These are phyloP conservation scores for Apomyelois bistriatella DNA, from an alignment of 2,888 invertebrate genomes.

Conservation along the genomic window DNA sequence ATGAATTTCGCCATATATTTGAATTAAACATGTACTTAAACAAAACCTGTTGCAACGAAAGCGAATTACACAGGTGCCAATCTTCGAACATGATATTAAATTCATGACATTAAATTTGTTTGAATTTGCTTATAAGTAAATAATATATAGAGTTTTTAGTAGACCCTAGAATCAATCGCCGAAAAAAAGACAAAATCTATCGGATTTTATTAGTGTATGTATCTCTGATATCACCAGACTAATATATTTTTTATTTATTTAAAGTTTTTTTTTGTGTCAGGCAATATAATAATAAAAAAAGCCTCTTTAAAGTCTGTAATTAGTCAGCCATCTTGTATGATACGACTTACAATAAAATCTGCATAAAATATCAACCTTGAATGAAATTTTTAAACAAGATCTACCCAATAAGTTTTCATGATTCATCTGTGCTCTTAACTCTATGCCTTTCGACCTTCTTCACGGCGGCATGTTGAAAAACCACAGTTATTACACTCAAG, in stretches of 20 bases:
- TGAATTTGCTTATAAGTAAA: too few species aligned
- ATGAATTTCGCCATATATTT: constrained; percentile 14
- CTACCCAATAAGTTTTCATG: not conserved
- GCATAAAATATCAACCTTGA: not conserved
- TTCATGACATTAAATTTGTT: too few species aligned
- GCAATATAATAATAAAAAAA: too few species aligned
- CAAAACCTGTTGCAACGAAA: constrained; percentile 5
- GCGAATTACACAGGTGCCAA: not conserved
- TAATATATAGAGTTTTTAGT: too few species aligned
- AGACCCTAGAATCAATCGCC: too few species aligned
- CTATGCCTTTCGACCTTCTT: not conserved
- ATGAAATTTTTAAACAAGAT: not conserved
- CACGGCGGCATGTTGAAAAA: constrained; percentile 3
- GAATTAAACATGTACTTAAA: constrained; percentile 9
- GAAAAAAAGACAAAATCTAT: not conserved
- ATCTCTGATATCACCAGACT: too few species aligned
- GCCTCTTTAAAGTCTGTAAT: too few species aligned
- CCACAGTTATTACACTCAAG: constrained; percentile 20
- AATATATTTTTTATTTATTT: too few species aligned
- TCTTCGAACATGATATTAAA: not conserved
- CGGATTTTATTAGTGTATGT: too few species aligned
- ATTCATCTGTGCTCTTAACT: constrained; percentile 2
- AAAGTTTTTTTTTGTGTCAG: too few species aligned
- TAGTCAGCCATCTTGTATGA: too few species aligned
- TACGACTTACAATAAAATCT: not conserved